A percentile compares a stretch with the other conserved stretches of the same genome.
Evolutionary conservation across 2,113 vertebrate genomes (phyloP).

Genomic region (Nycticorax nycticorax): DNA sequence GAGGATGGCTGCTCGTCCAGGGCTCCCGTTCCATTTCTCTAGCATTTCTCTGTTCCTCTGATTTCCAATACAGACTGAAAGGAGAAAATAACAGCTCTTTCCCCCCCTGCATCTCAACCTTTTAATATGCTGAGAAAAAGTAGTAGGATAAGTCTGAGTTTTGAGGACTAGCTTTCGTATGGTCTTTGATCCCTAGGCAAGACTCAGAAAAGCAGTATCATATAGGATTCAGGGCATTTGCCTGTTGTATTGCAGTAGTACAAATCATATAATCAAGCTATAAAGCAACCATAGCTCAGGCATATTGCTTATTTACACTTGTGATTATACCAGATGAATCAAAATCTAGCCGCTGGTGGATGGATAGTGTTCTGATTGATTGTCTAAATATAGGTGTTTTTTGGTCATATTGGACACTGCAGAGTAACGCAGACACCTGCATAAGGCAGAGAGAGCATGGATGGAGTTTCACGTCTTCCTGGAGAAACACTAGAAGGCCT

Average conservation of each 20-base stretch:
- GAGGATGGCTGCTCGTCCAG: background rate
- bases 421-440: background rate
- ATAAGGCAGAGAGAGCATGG: background rate
- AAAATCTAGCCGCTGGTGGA: background rate
- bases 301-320: accelerated
- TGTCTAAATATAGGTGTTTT: background rate
- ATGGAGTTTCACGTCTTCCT: background rate
- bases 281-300: background rate
- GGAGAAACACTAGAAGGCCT: background rate
- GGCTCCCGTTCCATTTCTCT: background rate
- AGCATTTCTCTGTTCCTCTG: background rate
- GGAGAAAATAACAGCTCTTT: background rate
- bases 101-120: accelerated
- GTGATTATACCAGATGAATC: background rate
- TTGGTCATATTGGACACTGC: background rate
- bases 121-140: background rate
- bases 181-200: background rate
- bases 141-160: background rate
- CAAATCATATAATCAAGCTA: background rate
- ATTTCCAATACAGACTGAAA: background rate
- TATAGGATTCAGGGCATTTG: background rate
- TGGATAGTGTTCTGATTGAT: background rate
- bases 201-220: background rate
- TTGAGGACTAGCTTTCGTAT: background rate
- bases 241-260: background rate